Conservation (phyloP, 2,797 vertebrate species). For the Iguana delicatissima region DNA sequence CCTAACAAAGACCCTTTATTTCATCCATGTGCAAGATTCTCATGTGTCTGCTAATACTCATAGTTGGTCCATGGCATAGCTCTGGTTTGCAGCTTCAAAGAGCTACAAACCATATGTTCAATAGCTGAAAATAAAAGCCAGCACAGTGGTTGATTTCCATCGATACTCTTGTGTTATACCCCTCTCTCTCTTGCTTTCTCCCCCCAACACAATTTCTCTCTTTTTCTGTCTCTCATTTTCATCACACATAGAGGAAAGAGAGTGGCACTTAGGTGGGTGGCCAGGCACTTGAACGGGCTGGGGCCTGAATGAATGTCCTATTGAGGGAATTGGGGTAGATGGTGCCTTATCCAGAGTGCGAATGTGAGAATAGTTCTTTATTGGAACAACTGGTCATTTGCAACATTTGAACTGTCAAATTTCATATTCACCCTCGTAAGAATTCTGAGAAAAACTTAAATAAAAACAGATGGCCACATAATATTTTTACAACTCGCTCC, state of each 20-base stretch:
- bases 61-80: not conserved
- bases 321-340: not conserved
- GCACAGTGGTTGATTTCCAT: not conserved
- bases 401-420: not conserved
- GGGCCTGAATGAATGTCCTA: too few relatives aligned
- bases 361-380: not conserved
- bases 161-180: too few relatives aligned
- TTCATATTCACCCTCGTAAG: not conserved
- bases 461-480: not conserved
- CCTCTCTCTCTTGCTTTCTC: not conserved
- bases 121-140: not conserved
- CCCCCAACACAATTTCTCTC: too few relatives aligned
- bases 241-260: not conserved
- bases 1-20: not conserved
- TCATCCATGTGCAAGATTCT: not conserved
- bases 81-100: not conserved
- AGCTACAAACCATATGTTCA: not conserved
- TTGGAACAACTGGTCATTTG: not conserved
- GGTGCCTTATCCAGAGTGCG: not conserved
- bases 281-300: not conserved
- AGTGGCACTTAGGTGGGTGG: not conserved
- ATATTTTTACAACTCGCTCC: not conserved
- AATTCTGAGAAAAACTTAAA: not conserved
- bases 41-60: not conserved
- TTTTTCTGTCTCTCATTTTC: too few relatives aligned